These are phyloP conservation scores for Melanaphis sacchari DNA, from an alignment of 1,140 invertebrate species.

Conservation along the genomic window DNA sequence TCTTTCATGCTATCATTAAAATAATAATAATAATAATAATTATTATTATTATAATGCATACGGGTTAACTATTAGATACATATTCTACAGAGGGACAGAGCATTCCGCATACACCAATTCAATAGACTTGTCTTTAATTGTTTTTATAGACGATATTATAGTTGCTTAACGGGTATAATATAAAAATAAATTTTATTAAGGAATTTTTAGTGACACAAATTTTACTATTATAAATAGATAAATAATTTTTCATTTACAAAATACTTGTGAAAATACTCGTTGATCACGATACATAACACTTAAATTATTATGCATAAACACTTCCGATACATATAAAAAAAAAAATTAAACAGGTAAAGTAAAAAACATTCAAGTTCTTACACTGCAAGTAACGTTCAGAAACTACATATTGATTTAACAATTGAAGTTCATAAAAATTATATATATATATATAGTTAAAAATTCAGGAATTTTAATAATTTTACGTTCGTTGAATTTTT, in stretches of 20 bases:
- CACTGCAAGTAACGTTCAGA: background rate
- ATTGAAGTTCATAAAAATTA: background rate
- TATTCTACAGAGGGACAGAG: background rate
- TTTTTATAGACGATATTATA: background rate
- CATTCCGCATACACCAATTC: background rate
- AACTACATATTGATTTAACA: background rate
- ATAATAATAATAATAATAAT: background rate
- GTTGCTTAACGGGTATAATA: background rate
- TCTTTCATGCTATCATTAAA: background rate
- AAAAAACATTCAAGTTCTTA: background rate
- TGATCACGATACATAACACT: background rate
- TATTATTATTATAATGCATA: background rate
- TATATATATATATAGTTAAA: background rate
- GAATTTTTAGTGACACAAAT: background rate
- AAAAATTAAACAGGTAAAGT: background rate
- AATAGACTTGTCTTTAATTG: background rate
- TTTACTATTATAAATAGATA: background rate
- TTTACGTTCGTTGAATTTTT: background rate
- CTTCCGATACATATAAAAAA: background rate
- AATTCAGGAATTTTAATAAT: background rate
- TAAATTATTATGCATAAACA: background rate
- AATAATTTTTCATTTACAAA: background rate
- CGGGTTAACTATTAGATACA: background rate
- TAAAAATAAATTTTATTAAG: background rate
- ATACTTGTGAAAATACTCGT: background rate